Evolutionary conservation across 2,888 invertebrate genomes (phyloP).

Genomic region (Drosophila pegasa): DNA sequence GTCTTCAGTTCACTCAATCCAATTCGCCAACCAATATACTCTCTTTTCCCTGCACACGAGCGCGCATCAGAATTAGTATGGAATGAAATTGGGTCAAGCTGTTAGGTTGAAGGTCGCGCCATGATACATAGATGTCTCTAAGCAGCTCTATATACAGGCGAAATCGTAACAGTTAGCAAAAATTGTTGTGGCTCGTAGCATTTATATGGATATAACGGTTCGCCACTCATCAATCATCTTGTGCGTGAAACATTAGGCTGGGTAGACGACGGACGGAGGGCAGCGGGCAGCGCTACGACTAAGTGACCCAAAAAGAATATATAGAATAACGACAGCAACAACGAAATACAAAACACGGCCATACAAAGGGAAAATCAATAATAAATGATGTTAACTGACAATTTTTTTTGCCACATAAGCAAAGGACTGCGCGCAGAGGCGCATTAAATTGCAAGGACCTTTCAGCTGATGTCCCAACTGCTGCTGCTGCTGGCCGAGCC

Average conservation of each 20-base stretch:
- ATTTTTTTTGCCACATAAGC: conserved; percentile 69
- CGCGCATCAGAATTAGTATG: background rate
- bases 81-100: conserved; percentile 60
- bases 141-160: conserved; percentile 27
- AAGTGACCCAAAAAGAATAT: conserved; percentile 67
- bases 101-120: conserved; percentile 54
- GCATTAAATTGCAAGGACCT: conserved; percentile 62
- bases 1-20: background rate
- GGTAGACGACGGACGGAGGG: background rate
- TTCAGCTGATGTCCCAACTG: conserved; percentile 25
- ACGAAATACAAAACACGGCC: conserved; percentile 5
- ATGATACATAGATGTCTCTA: conserved; percentile 3
- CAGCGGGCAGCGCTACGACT: conserved; percentile 31
- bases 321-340: conserved; percentile 9
- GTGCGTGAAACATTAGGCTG: conserved; percentile 39
- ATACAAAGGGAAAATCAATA: conserved; percentile 69
- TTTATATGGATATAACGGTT: conserved; percentile 40
- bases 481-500: conserved; percentile 13
- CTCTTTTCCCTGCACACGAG: too few species aligned
- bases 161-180: conserved; percentile 22
- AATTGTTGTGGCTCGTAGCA: conserved; percentile 14
- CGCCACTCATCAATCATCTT: conserved; percentile 70
- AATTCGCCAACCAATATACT: background rate
- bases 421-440: conserved; percentile 20
- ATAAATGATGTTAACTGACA: conserved; percentile 77